Conservation (phyloP, 2,113 vertebrate species). For the Tragulus kanchil region DNA sequence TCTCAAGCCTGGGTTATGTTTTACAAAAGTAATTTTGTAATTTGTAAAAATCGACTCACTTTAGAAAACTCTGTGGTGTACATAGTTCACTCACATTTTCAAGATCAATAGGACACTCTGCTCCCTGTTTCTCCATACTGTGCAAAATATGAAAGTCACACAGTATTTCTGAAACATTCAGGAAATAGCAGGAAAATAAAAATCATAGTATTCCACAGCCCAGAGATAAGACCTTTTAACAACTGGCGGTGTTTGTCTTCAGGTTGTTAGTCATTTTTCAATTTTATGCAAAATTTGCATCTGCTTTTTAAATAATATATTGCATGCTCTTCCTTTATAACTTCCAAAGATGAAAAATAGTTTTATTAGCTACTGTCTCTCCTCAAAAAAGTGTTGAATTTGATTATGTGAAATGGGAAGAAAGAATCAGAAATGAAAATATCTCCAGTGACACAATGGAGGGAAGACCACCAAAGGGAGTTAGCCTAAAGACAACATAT, state of each 20-base stretch:
- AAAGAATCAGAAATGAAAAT: constrained; percentile 20
- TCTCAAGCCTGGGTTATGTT: constrained; percentile 14
- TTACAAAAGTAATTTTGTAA: constrained; percentile 16
- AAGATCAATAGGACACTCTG: neutral
- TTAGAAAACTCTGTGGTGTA: neutral
- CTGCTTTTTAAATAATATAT: constrained; percentile 39
- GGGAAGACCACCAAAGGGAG: neutral
- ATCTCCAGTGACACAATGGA: neutral
- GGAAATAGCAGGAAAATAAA: constrained; percentile 39
- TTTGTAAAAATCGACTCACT: neutral
- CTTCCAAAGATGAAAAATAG: neutral
- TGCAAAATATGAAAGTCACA: constrained; percentile 3
- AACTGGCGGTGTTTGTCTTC: neutral
- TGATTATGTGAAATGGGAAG: neutral
- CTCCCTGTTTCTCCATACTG: neutral
- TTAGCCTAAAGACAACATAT: neutral
- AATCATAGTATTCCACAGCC: neutral
- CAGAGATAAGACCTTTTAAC: neutral
- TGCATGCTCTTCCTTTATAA: constrained; percentile 5
- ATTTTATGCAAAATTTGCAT: neutral
- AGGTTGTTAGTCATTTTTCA: constrained; percentile 32
- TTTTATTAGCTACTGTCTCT: constrained; percentile 8
- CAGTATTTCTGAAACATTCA: constrained; percentile 43
- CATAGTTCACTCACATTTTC: constrained; percentile 4
- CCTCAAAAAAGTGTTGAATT: constrained; percentile 26